Evolutionary conservation across 2,113 vertebrate species (phyloP).

Genomic region (Megalops atlanticus): DNA sequence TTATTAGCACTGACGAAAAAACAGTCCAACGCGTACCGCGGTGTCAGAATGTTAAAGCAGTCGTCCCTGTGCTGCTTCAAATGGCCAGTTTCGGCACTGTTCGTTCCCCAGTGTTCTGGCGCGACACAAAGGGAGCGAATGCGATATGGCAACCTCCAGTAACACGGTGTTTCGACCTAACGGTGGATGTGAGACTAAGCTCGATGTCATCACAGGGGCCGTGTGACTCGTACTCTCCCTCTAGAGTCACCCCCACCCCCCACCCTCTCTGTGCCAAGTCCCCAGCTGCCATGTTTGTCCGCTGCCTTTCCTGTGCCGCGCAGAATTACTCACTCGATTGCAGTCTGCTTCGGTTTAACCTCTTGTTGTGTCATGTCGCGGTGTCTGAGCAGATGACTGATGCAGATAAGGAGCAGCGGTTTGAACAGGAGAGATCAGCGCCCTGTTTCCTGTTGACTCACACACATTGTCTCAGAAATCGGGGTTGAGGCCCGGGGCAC

Average conservation of each 20-base stretch:
- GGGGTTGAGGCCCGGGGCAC: constrained; percentile 22
- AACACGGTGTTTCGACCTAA: neutral
- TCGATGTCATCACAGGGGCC: neutral
- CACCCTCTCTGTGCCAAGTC: neutral
- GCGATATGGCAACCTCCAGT: neutral
- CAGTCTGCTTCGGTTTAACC: neutral
- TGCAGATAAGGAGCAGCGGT: neutral
- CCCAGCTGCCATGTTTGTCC: neutral
- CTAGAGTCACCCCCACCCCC: neutral
- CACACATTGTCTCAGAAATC: constrained; percentile 5
- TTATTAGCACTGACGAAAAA: neutral
- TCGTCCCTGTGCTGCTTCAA: neutral
- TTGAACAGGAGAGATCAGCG: constrained; percentile 11
- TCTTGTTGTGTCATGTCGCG: neutral
- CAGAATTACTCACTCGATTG: neutral
- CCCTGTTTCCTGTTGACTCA: constrained; percentile 22
- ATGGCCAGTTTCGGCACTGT: neutral
- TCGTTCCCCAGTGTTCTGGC: neutral
- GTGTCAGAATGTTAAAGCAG: neutral
- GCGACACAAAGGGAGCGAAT: neutral
- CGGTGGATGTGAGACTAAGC: neutral
- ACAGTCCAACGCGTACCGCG: neutral
- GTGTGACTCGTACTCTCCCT: neutral
- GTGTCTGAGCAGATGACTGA: constrained; percentile 11
- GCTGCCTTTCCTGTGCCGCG: neutral